Conservation (phyloP, 2,113 vertebrate genomes). For the Paracanthobrama guichenoti region DNA sequence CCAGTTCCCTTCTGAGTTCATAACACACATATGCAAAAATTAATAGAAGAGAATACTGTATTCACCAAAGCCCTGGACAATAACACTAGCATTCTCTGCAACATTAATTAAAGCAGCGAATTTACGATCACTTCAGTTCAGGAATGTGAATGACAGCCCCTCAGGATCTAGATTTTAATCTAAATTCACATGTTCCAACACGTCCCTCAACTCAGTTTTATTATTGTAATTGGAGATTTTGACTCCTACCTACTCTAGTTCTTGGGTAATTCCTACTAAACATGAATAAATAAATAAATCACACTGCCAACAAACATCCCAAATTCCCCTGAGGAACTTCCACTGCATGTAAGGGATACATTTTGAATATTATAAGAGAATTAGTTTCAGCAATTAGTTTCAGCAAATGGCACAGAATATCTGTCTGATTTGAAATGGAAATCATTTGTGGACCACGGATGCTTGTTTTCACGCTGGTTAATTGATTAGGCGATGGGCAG, state of each 20-base stretch:
- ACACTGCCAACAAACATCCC: background rate
- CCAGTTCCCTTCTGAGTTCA: background rate
- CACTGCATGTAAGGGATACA: background rate
- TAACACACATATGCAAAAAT: background rate
- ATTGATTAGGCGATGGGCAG: slow-evolving; percentile 16
- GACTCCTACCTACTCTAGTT: background rate
- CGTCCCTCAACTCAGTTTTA: background rate
- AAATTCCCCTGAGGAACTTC: background rate
- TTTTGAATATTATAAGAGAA: slow-evolving; percentile 13
- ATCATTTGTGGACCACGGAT: slow-evolving; percentile 1
- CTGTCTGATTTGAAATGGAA: slow-evolving; percentile 29
- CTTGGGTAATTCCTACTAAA: slow-evolving; percentile 18
- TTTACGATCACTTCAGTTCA: background rate
- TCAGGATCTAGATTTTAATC: slow-evolving; percentile 28
- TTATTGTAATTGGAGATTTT: slow-evolving; percentile 14
- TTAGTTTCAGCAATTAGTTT: slow-evolving; percentile 1
- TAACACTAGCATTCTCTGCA: background rate
- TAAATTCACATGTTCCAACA: background rate
- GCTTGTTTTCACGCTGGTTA: slow-evolving; percentile 15
- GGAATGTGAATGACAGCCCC: slow-evolving; percentile 8
- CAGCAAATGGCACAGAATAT: slow-evolving; percentile 26
- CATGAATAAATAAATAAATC: slow-evolving; percentile 48
- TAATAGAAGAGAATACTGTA: background rate
- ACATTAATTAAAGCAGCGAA: background rate
- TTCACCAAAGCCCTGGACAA: slow-evolving; percentile 4